Conservation (phyloP, 2,888 invertebrate genomes). For the Oxyteleia sp. region DNA sequence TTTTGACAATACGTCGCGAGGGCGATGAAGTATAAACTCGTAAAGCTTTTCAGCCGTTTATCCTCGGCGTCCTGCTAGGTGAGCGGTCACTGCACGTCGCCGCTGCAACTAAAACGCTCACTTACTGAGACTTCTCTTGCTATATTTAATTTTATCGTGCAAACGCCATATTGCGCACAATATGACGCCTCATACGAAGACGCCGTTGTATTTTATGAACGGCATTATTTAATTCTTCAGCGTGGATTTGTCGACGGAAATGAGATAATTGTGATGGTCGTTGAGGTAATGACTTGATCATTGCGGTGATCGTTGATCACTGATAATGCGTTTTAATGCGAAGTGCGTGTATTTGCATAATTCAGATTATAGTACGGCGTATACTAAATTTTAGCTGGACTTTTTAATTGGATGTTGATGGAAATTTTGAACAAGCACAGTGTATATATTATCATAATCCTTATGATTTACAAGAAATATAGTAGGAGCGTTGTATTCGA, state of each 20-base stretch:
- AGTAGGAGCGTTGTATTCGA: no score
- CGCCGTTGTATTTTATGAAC: slow-evolving; percentile 37
- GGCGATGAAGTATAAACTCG: slow-evolving; percentile 83
- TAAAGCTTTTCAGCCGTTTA: slow-evolving; percentile 82
- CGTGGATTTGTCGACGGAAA: slow-evolving; percentile 20
- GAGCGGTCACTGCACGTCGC: slow-evolving; percentile 60
- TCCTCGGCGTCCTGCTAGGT: slow-evolving; percentile 74
- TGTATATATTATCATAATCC: no score
- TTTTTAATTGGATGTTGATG: no score
- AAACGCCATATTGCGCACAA: slow-evolving; percentile 58
- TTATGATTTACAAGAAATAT: no score
- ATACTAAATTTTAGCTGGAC: no score
- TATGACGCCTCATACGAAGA: slow-evolving; percentile 47
- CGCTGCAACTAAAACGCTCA: slow-evolving; percentile 56
- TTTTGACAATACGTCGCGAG: slow-evolving; percentile 85
- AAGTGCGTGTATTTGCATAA: no score
- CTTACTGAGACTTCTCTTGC: slow-evolving; percentile 45
- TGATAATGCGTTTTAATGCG: no score
- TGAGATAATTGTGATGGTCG: slow-evolving; percentile 15
- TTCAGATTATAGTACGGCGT: no score
- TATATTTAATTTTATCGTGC: slow-evolving; percentile 63
- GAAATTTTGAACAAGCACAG: no score
- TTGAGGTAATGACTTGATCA: no score
- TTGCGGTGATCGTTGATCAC: no score
- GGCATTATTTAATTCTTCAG: slow-evolving; percentile 30